Percentiles rank a stretch among this genome's conserved stretches.
Evolutionary conservation across 2,888 invertebrate species (phyloP).

Genomic region (Agrotis segetum): DNA sequence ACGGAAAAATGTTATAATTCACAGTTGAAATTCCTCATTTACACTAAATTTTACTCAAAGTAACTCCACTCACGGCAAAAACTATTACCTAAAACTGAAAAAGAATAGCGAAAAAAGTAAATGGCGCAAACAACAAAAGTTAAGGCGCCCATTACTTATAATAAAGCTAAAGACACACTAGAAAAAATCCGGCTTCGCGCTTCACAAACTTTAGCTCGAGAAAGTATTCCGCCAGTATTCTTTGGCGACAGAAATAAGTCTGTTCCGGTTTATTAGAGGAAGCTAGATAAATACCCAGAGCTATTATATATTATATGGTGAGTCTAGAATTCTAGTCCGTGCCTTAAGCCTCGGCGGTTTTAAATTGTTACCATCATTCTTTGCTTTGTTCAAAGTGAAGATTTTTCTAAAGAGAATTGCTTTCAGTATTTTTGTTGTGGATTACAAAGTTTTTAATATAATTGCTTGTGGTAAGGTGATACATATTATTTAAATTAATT

Average conservation of each 20-base stretch:
- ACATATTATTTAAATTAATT: too few species aligned
- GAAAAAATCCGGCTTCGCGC: slow-evolving; percentile 37
- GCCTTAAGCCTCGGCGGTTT: slow-evolving; percentile 47
- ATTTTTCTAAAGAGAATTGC: slow-evolving; percentile 50
- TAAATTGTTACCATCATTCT: slow-evolving; percentile 63
- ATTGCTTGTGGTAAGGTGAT: slow-evolving; percentile 11
- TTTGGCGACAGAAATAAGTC: slow-evolving; percentile 60
- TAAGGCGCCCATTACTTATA: slow-evolving; percentile 42
- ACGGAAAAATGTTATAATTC: not conserved
- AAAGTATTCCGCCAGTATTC: slow-evolving; percentile 43
- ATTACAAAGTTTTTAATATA: slow-evolving; percentile 1
- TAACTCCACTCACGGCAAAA: slow-evolving; percentile 9
- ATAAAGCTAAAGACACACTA: slow-evolving; percentile 42
- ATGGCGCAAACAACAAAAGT: slow-evolving; percentile 35
- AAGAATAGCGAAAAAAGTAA: slow-evolving; percentile 31
- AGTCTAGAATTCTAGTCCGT: slow-evolving; percentile 43
- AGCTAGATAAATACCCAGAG: slow-evolving; percentile 61
- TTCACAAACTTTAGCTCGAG: slow-evolving; percentile 37
- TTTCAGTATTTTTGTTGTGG: slow-evolving; percentile 12
- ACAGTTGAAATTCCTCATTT: not conserved
- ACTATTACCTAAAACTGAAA: slow-evolving; percentile 13
- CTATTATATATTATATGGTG: slow-evolving; percentile 48
- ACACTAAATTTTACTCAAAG: slow-evolving; percentile 13
- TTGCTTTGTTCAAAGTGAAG: slow-evolving; percentile 49
- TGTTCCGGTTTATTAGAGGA: slow-evolving; percentile 56